Evolutionary conservation across 1,140 invertebrate genomes (phyloP).

Genomic region (Ladona fulva): DNA sequence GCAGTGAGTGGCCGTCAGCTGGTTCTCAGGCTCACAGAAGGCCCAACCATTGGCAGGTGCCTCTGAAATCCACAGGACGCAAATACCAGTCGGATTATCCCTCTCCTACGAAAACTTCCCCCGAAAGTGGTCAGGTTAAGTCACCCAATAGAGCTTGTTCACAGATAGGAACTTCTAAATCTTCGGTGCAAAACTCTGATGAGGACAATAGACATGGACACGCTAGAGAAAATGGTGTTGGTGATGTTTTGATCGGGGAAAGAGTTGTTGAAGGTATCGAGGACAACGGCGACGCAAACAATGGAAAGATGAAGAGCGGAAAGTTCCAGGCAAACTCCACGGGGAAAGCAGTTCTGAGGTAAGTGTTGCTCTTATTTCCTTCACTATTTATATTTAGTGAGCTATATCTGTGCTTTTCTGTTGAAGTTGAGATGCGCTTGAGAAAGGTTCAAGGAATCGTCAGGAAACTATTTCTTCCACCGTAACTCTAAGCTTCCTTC

Average conservation of each 20-base stretch:
- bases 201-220: neutral
- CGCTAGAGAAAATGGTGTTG: neutral
- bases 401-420: no score
- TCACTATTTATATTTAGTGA: neutral
- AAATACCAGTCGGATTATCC: neutral
- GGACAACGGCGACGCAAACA: neutral
- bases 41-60: neutral
- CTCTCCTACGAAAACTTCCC: neutral
- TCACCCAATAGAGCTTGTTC: neutral
- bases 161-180: no score
- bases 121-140: neutral
- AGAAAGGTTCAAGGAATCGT: no score
- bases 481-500: no score
- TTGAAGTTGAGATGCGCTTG: no score
- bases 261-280: neutral
- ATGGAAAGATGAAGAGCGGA: neutral
- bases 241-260: neutral
- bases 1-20: neutral
- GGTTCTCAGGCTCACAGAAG: neutral
- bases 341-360: neutral
- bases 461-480: no score
- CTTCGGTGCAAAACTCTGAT: neutral
- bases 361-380: neutral
- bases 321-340: neutral
- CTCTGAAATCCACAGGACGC: neutral